Base-by-base conservation (phyloP, 30 jellyfish, hydroid and myxozoan species). In the Cassiopea xamachana region DNA sequence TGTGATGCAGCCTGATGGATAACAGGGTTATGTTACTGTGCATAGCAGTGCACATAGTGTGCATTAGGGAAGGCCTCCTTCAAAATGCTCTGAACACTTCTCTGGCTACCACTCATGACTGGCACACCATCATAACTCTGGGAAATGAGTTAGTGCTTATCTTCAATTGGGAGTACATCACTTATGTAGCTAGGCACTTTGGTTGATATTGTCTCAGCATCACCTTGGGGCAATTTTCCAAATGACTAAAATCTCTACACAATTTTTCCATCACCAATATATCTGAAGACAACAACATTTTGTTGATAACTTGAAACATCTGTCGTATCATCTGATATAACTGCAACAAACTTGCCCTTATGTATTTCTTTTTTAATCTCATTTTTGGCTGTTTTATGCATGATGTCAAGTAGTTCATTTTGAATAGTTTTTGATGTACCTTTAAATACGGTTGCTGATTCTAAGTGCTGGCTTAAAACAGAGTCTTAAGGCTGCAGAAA, bases 341-440 rank as follows among this genome's bases (percentile, higher is more conserved):
- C 87, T 16, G 97, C 93, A 18, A 90, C 48, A 77, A 62, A 90
- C 39, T 81, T 62, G 39, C 79, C 60, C 43, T 81, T 89, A 46
- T 46, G 60, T 48, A 90, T 77, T 70, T 90, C 89, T 16, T 18
- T 61, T 19, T 82, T 55, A 74, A 73, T 89, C 10, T 14, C 58
- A 6, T 51, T 81, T 39, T 68, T 48, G 50, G 49, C 18, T 46
- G 82, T 64, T 13, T 81, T 67, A n/a, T 18, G 64, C 97, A 90
- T 81, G 44, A 77, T 87, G 75, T 81, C 93, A 17, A 90, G 93
- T 62, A 90, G 50, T 45, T 90, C 90, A 76, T 75, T 89, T 55
- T 81, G 97, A 60, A 90, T 49, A 18, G 89, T 72, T 64, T 90
- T 81, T 51, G 89, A 90, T 47, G 97, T 82, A 7, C 93, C 97